These are phyloP conservation scores for Lethocerus indicus DNA, from an alignment of 1,140 invertebrate species.

Conservation along the genomic window DNA sequence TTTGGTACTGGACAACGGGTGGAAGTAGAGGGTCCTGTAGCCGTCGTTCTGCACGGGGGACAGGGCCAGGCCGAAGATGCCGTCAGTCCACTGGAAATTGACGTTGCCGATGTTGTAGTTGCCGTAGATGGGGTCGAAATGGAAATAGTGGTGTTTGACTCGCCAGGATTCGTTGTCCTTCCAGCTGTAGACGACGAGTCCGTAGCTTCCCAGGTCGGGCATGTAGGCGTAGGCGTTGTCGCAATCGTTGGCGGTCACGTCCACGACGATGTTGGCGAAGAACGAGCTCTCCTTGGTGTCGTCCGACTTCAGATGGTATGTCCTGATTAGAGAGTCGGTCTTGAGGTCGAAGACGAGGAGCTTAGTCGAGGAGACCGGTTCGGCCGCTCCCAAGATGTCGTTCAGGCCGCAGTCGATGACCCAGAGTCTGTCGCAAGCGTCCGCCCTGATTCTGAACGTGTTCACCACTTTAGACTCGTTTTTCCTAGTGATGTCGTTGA, in stretches of 20 bases:
- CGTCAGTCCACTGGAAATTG: conserved; percentile 57
- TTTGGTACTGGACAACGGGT: conserved; percentile 51
- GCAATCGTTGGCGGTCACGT: conserved; percentile 44
- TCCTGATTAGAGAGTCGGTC: conserved; percentile 45
- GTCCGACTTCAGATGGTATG: conserved; percentile 37
- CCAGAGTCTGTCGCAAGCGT: conserved; percentile 57
- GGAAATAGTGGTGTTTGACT: conserved; percentile 60
- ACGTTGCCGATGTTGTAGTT: conserved; percentile 48
- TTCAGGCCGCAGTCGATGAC: conserved; percentile 52
- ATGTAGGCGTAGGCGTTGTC: conserved; percentile 55
- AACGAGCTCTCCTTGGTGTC: conserved; percentile 49
- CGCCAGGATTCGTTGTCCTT: conserved; percentile 55
- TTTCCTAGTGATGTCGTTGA: conserved; percentile 29
- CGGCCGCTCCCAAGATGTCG: conserved; percentile 38
- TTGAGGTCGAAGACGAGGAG: conserved; percentile 54
- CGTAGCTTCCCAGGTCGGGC: conserved; percentile 52
- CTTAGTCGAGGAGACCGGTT: conserved; percentile 33
- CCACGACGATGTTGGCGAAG: conserved; percentile 57
- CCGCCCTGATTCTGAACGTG: conserved; percentile 49
- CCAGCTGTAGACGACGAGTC: conserved; percentile 54
- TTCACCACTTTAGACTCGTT: conserved; percentile 45
- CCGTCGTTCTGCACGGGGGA: conserved; percentile 36
- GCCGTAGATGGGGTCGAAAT: conserved; percentile 56
- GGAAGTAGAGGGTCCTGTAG: conserved; percentile 56
- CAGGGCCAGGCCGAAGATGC: conserved; percentile 50